Conservation (phyloP, 1,140 invertebrate genomes). For the Lysiphlebus fabarum region DNA sequence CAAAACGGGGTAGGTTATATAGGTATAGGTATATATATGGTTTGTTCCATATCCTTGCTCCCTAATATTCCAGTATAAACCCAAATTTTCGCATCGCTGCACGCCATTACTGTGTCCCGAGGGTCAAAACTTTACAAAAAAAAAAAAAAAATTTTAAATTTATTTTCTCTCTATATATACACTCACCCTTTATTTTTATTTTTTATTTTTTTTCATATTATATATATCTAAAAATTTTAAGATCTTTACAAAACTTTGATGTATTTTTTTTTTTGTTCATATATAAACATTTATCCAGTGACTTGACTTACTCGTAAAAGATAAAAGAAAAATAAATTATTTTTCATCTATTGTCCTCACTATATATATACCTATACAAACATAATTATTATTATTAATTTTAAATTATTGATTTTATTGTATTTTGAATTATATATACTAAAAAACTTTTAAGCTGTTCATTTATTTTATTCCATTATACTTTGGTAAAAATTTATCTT, state of each 20-base stretch:
- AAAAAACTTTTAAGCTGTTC: too few relatives aligned
- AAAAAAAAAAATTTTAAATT: constrained; percentile 25
- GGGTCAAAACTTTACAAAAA: constrained; percentile 32
- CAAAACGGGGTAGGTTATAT: constrained; percentile 16
- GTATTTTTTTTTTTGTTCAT: not conserved
- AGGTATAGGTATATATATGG: constrained; percentile 8
- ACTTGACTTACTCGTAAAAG: too few relatives aligned
- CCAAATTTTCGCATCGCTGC: constrained; percentile 27
- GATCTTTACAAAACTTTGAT: too few relatives aligned
- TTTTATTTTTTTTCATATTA: not conserved
- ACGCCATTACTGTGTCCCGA: constrained; percentile 32
- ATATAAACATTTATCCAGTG: constrained; percentile 2
- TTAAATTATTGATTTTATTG: too few relatives aligned
- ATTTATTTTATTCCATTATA: too few relatives aligned
- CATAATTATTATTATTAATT: too few relatives aligned
- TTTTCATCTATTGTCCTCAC: not conserved
- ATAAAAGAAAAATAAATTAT: not conserved
- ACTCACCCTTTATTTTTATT: constrained; percentile 5
- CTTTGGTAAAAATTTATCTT: too few relatives aligned
- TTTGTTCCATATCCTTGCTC: constrained; percentile 20
- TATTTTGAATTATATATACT: too few relatives aligned
- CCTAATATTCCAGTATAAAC: constrained; percentile 29
- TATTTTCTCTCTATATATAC: constrained; percentile 25
- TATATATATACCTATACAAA: too few relatives aligned
- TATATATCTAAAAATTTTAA: not conserved